A percentile compares a stretch with the other conserved stretches of the same genome.
Conservation (phyloP, 2,113 vertebrate species). For the Oryzias woworae region DNA sequence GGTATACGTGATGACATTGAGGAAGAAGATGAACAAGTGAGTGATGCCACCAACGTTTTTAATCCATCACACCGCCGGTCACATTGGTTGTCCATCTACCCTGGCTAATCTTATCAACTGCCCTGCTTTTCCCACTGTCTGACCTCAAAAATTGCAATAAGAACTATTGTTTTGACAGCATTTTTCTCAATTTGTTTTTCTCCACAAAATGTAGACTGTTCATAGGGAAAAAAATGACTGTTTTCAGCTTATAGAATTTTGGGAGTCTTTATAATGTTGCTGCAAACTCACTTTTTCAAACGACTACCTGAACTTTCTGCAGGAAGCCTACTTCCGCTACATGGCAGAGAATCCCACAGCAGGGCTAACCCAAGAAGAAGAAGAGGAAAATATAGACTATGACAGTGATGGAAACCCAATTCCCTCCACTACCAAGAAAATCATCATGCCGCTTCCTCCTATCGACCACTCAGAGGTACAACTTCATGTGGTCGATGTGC, state of each 20-base stretch:
- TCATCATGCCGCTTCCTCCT: constrained; percentile 94
- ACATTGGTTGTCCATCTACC: constrained; percentile 34
- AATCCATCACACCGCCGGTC: constrained; percentile 76
- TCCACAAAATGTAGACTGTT: background rate
- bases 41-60: constrained; percentile 90
- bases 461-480: constrained; percentile 96
- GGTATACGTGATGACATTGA: constrained; percentile 99
- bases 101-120: constrained; percentile 22
- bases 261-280: constrained; percentile 7
- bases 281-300: constrained; percentile 36
- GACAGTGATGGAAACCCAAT: constrained; percentile 99
- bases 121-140: constrained; percentile 3
- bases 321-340: constrained; percentile 99
- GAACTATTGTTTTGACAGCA: constrained; percentile 10
- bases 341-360: constrained; percentile 99
- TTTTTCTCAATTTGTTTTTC: constrained; percentile 23
- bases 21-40: constrained; percentile 99
- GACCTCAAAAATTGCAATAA: constrained; percentile 41
- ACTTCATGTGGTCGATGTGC: background rate
- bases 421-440: constrained; percentile 86
- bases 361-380: constrained; percentile 91
- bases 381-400: constrained; percentile 95
- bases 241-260: no score
- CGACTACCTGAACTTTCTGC: constrained; percentile 74
- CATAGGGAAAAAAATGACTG: background rate